Base-by-base conservation (phyloP, 2,797 vertebrate genomes). In the Scolopax rusticola region DNA sequence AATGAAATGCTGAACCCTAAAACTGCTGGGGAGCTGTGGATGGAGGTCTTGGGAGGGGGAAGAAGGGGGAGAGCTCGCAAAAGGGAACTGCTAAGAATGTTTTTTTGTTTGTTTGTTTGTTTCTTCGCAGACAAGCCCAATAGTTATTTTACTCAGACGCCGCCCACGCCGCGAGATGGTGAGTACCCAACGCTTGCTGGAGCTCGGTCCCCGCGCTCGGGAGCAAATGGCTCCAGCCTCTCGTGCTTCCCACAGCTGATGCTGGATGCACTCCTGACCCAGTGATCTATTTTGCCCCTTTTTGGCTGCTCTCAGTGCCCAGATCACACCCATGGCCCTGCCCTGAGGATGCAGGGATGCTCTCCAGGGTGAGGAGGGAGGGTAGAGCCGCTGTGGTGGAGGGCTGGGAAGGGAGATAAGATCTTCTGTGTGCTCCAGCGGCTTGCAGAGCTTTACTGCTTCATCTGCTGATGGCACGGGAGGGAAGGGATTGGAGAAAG, bases 61-160 rank as follows among this genome's bases (percentile, higher is more conserved):
- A 25, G 15, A 36, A 33, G 41, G 41, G 45, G n/a, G n/a, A 15
- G 30, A 3, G 3, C 0, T 6, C 38, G 30, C 30, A 4, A 3
- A 43, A 28, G 40, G 50, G 9, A 14, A 2, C 27, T 10, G 70
- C 67, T 86, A 54, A 64, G 7, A 51, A 30, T 57, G 28, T 15
- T 41, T 41, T 41, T 15, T 54, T 65, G 36, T 36, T 36, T 36
- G 36, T 36, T 36, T 36, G 36, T 93, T n/a, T 82, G 51, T 90
- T 96, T 79, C 68, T 47, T 96, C 91, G 67, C 96, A 98, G 98
- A 98, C 94, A 98, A 98, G 83, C 98, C 98, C 36, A 98, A 97
- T 40, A 98, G 96, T 43, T 98, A 98, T 54, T 98, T 98, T 60
- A 97, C 97, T 0, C 97, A 97, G 75, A 97, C 95, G 0, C 96